A percentile compares a stretch with the other conserved stretches of the same genome.
phyloP scores from a whole-genome alignment of 1,140 invertebrate species.

The Papilio machaon region DNA sequence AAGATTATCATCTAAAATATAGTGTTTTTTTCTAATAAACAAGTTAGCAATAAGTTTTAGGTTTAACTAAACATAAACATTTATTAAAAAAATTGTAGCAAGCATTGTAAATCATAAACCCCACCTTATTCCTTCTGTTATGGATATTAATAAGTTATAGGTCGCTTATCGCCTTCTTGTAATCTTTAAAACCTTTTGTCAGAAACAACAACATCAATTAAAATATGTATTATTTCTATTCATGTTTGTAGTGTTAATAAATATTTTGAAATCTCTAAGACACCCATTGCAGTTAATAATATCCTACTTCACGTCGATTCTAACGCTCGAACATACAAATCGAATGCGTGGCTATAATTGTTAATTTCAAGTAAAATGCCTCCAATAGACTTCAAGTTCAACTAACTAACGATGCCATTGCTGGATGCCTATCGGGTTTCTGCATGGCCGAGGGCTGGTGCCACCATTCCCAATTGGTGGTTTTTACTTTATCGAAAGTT shows the following conservation, averaged over 20 bases:
- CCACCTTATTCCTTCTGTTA: too few species aligned
- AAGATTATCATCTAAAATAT: too few species aligned
- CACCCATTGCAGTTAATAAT: slow-evolving; percentile 28
- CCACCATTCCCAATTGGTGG: neutral
- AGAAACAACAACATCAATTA: neutral
- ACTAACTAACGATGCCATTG: slow-evolving; percentile 78
- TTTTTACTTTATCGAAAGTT: too few species aligned
- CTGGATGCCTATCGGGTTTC: slow-evolving; percentile 79
- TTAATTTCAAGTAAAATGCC: slow-evolving; percentile 80
- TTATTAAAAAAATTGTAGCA: too few species aligned
- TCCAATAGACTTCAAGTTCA: slow-evolving; percentile 74
- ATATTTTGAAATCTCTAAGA: slow-evolving; percentile 35
- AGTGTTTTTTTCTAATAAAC: too few species aligned
- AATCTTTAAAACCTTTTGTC: neutral
- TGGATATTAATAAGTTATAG: too few species aligned
- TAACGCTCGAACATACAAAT: slow-evolving; percentile 69
- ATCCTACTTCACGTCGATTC: slow-evolving; percentile 48
- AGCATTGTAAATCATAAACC: too few species aligned
- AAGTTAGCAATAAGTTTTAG: too few species aligned
- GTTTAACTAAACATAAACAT: too few species aligned
- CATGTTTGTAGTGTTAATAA: slow-evolving; percentile 8
- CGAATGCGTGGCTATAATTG: slow-evolving; percentile 76
- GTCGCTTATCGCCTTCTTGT: too few species aligned
- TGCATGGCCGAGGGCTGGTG: slow-evolving; percentile 50
- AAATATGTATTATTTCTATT: neutral